Conservation (phyloP, 2,888 invertebrate species). For the Aleiodes testaceus region DNA sequence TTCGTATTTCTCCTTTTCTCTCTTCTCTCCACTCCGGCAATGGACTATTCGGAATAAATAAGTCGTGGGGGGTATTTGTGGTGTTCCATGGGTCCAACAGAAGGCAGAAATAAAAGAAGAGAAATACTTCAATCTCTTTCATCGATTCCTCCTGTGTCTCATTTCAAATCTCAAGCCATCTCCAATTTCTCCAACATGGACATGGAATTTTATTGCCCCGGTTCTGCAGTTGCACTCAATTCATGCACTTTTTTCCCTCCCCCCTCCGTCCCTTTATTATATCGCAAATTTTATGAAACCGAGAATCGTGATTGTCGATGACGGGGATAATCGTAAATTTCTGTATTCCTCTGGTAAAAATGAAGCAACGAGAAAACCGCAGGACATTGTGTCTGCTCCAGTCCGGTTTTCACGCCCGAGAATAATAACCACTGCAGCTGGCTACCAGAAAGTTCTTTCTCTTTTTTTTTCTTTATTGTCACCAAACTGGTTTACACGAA, state of each 20-base stretch:
- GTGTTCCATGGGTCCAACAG: no score
- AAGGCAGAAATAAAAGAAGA: neutral
- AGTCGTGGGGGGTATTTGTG: constrained; percentile 15
- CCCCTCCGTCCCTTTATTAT: neutral
- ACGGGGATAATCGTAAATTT: constrained; percentile 43
- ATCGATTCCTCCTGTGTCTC: constrained; percentile 36
- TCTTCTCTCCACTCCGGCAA: neutral
- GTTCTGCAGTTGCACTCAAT: neutral
- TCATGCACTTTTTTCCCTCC: neutral
- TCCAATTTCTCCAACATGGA: constrained; percentile 39
- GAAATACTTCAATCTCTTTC: constrained; percentile 13
- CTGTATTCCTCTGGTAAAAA: constrained; percentile 6
- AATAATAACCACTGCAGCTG: constrained; percentile 41
- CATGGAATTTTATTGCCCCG: constrained; percentile 40
- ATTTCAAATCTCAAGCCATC: constrained; percentile 34
- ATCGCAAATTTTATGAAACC: constrained; percentile 29
- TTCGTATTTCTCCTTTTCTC: constrained; percentile 17
- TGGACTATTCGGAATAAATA: constrained; percentile 35
- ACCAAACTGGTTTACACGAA: constrained; percentile 36
- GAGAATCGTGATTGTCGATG: constrained; percentile 38
- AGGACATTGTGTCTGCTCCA: constrained; percentile 18
- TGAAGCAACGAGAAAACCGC: constrained; percentile 13
- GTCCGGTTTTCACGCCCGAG: constrained; percentile 12
- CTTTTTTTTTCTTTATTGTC: constrained; percentile 32
- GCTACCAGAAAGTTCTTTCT: neutral